Evolutionary conservation across 2,888 invertebrate genomes (phyloP), one percentile per base, ranked within the genome.

Genomic region (Drosophila anceps): DNA sequence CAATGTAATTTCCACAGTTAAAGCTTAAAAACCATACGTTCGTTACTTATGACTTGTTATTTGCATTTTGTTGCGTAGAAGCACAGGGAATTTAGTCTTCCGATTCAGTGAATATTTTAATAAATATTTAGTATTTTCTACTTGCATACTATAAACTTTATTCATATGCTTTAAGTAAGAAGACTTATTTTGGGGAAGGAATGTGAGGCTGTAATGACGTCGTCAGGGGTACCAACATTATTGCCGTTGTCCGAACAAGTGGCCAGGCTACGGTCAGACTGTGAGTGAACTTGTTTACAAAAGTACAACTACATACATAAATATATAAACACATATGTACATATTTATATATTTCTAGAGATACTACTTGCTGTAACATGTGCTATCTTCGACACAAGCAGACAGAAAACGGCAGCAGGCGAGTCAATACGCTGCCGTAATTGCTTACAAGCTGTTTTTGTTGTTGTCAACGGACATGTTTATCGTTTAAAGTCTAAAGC

Each of bases 371-470:
- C 44, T 46, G 54, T 50, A 46, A 59, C 48, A 66, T 59, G 66
- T 24, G 37, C 35, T 59, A 66, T 66, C 73, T 68, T 60, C 31
- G 53, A 39, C 35, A 46, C 35, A 54, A 43, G 59, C 69, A 73
- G 61, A 59, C 58, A 53, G 68, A 65, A 60, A 69, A 37, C 54
- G 29, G 48, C 51, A 43, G 48, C 24, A 35, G 50, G 51, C 64
- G 75, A 80, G 84, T 78, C 84, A 77, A 84, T 86, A 76, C 82
- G 78, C 70, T 71, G 79, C 54, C 84, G 84, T 87, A 85, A 85
- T 85, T 85, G 84, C 88, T 81, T 87, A 84, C 84, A 87, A 84
- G 81, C 82, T 87, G 82, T 74, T 83, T 72, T 79, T 83, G 84
- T 53, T 61, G 70, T 78, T 82, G 76, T 81, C 71, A 73, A 65